phyloP scores from a whole-genome alignment of 1,140 invertebrate genomes.

The Drosophila mauritiana region DNA sequence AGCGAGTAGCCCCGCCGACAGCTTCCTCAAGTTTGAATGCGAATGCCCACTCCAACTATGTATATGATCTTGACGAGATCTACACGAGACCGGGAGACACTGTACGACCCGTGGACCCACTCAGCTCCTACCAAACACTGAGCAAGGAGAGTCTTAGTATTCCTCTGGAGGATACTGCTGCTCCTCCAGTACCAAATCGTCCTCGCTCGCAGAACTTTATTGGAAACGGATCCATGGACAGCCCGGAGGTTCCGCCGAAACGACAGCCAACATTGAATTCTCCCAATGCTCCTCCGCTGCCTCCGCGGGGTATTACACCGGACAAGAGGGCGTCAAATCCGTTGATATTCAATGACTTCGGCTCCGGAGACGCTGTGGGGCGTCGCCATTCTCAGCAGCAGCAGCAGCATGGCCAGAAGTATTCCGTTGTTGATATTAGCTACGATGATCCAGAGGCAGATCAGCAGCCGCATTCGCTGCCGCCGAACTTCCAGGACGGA shows the following conservation, averaged over 20 bases:
- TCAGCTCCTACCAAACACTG: conserved; percentile 76
- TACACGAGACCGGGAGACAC: conserved; percentile 87
- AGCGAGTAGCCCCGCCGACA: conserved; percentile 72
- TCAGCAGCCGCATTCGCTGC: conserved; percentile 76
- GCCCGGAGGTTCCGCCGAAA: conserved; percentile 82
- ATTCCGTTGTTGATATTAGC: conserved; percentile 82
- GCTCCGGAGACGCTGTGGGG: conserved; percentile 43
- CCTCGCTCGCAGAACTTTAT: conserved; percentile 78
- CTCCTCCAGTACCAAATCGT: conserved; percentile 77
- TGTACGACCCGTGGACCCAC: conserved; percentile 65
- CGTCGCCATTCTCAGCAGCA: conserved; percentile 66
- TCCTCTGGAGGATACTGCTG: conserved; percentile 40
- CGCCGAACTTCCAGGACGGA: conserved; percentile 63
- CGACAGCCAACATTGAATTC: conserved; percentile 46
- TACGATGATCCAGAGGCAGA: conserved; percentile 83
- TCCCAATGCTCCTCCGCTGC: conserved; percentile 85
- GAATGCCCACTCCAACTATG: conserved; percentile 68
- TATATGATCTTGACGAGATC: conserved; percentile 87
- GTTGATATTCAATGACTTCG: conserved; percentile 76
- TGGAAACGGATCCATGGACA: conserved; percentile 61
- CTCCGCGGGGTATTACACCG: conserved; percentile 85
- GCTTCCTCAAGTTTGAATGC: conserved; percentile 81
- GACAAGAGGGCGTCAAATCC: conserved; percentile 82
- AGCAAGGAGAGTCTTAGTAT: conserved; percentile 78
- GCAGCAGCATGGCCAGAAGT: conserved; percentile 74